phyloP scores from a whole-genome alignment of 2,113 vertebrate species.

The Scartelaos histophorus region DNA sequence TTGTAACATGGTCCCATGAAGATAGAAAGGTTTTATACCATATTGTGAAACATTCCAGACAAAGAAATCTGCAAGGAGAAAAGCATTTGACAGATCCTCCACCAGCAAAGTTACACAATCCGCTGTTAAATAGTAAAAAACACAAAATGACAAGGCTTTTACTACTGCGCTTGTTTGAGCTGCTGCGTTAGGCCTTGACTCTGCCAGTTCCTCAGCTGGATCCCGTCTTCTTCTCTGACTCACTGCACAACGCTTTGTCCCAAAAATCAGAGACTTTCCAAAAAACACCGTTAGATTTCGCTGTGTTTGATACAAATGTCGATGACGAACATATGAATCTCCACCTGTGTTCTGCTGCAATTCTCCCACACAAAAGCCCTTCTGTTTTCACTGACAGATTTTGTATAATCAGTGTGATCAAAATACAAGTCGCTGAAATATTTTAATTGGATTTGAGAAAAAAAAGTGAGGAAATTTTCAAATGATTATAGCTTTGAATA shows the following conservation, averaged over 20 bases:
- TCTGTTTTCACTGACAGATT: not conserved
- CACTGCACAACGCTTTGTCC: conserved; percentile 7
- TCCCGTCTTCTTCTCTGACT: not conserved
- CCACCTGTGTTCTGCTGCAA: conserved; percentile 5
- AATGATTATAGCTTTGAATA: conserved; percentile 14
- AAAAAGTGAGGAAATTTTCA: not conserved
- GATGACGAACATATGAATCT: conserved; percentile 43
- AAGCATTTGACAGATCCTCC: too few relatives aligned
- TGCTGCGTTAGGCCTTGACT: not conserved
- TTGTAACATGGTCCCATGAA: too few relatives aligned
- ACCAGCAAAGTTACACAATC: too few relatives aligned
- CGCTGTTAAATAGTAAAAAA: not conserved
- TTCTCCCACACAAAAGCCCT: not conserved
- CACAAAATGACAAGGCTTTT: not conserved
- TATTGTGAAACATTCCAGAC: too few relatives aligned
- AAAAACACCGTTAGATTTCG: conserved; percentile 22
- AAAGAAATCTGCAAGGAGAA: too few relatives aligned
- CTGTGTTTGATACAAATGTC: conserved; percentile 30
- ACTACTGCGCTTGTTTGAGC: not conserved
- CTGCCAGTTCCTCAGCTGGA: not conserved
- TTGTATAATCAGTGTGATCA: conserved; percentile 29
- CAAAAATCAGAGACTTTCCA: not conserved
- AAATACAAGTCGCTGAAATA: conserved; percentile 15
- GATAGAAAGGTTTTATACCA: too few relatives aligned
- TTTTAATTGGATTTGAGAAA: conserved; percentile 1